These are phyloP conservation scores for Dexiosoma caninum DNA, from an alignment of 2,888 invertebrate genomes.

Conservation along the genomic window DNA sequence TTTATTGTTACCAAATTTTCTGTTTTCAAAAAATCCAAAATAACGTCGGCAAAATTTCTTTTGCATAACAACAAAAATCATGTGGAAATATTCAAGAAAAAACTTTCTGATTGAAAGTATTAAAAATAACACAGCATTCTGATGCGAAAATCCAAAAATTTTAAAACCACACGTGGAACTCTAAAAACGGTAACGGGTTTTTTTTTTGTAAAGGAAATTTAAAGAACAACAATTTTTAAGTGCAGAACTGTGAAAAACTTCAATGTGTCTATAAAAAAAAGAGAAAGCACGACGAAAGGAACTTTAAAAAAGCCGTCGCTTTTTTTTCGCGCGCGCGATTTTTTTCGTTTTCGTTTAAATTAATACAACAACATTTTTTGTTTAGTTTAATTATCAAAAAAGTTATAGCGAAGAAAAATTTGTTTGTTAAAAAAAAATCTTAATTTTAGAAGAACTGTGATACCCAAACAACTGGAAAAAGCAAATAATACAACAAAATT, in stretches of 20 bases:
- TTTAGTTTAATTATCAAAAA: constrained; percentile 6
- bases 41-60: constrained; percentile 53
- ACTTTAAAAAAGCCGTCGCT: constrained; percentile 61
- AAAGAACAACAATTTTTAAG: neutral
- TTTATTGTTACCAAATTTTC: neutral
- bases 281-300: neutral
- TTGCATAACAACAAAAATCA: constrained; percentile 25
- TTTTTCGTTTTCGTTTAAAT: constrained; percentile 46
- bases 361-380: neutral
- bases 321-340: constrained; percentile 60
- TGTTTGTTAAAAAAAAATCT: constrained; percentile 10
- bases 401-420: constrained; percentile 16
- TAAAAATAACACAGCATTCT: constrained; percentile 52
- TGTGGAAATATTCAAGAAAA: constrained; percentile 14
- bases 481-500: constrained; percentile 24
- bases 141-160: neutral
- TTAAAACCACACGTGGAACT: constrained; percentile 21
- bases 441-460: constrained; percentile 57
- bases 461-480: constrained; percentile 39
- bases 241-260: neutral
- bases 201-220: constrained; percentile 13
- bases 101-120: constrained; percentile 13
- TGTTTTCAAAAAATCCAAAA: constrained; percentile 30
- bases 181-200: constrained; percentile 31
- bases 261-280: neutral